A percentile compares a stretch with the other conserved stretches of the same genome.
phyloP scores from a whole-genome alignment of 2,888 invertebrate species.

The Melanophora roralis region DNA sequence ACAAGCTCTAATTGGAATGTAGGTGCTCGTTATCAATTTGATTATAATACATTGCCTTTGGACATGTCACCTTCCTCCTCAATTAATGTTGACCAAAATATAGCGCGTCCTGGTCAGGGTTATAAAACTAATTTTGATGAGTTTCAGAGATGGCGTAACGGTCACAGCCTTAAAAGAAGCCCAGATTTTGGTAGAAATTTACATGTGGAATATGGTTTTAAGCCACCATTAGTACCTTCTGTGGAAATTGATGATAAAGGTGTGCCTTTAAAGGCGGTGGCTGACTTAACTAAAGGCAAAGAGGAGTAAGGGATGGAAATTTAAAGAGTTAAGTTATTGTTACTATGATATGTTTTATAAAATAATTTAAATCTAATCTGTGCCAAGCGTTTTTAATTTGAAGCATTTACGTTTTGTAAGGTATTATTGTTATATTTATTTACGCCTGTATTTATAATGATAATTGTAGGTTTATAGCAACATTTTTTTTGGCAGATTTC shows the following conservation, averaged over 20 bases:
- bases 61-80: conserved; percentile 68
- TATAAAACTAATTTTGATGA: conserved; percentile 73
- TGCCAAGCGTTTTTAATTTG: conserved; percentile 46
- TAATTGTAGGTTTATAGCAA: conserved; percentile 12
- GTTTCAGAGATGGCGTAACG: conserved; percentile 76
- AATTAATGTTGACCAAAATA: conserved; percentile 79
- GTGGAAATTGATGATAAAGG: conserved; percentile 87
- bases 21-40: conserved; percentile 72
- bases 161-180: conserved; percentile 78
- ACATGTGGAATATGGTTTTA: conserved; percentile 89
- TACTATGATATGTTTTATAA: conserved; percentile 1
- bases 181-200: conserved; percentile 81
- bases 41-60: conserved; percentile 71
- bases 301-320: conserved; percentile 11
- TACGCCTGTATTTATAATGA: conserved; percentile 38
- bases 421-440: neutral
- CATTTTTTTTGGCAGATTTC: too few relatives aligned
- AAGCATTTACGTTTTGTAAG: conserved; percentile 34
- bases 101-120: conserved; percentile 77
- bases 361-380: conserved; percentile 42
- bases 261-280: conserved; percentile 78
- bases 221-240: conserved; percentile 88
- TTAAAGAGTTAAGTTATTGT: neutral
- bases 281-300: conserved; percentile 31
- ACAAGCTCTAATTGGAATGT: conserved; percentile 68